Base-by-base conservation (phyloP, 2,888 invertebrate genomes). In the Liposcelis brunnea region DNA sequence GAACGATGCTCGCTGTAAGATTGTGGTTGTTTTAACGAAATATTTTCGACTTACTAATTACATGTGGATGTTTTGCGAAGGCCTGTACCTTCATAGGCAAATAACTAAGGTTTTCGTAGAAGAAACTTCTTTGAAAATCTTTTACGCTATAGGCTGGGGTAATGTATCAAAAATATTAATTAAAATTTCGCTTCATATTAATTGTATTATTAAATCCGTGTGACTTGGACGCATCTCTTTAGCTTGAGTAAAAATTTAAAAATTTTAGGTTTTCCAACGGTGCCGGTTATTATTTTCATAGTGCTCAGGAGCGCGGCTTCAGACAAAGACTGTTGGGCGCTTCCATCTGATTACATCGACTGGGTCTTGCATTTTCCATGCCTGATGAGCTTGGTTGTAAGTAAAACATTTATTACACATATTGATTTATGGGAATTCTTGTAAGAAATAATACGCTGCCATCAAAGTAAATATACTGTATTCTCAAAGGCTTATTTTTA, bases 21-120 rank as follows among this genome's bases (percentile, higher is more conserved):
- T 21, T 8, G 15, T 12, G 12, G 4, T 26, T 26, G 7, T 15
- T 6, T 26, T 26, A 8, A 26, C 26, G 5, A 26, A 26, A 26
- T 26, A 26, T 26, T 26, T 26, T 26, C 26, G 26, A 26, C 26
- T 66, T 44, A 60, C 61, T 33, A 66, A 63, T 47, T 69, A 68
- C 55, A 59, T 62, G 53, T 69, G 68, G 68, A 68, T 68, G 66
- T 61, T 67, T 40, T 59, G 59, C 49, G 66, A 67, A 52, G 67
- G 62, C 1, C 64, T 63, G 47, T 67, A 69, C 52, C 56, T 69
- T 19, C 67, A 66, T 53, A 59, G 63, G 44, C 55, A 68, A 5
- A 59, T 69, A 45, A 57, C 64, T 14, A 57, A 62, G 8, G 62
- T 65, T 6, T 65, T 66, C 49, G 60, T 61, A 12, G 60, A 63